Conservation (phyloP, 2,113 vertebrate genomes). For the Narcine bancroftii region DNA sequence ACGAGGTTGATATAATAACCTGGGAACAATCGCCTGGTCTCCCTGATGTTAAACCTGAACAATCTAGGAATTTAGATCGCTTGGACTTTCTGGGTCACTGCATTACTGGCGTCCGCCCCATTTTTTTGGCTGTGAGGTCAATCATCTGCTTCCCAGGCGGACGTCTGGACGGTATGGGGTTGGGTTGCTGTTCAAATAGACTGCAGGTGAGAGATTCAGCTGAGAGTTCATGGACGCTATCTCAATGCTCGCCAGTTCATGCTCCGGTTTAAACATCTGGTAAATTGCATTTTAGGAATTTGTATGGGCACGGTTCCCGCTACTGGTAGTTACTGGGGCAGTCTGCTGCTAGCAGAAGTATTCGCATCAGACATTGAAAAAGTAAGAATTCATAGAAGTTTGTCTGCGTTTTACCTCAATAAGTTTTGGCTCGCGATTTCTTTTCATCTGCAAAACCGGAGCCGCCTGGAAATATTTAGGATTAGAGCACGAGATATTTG, state of each 20-base stretch:
- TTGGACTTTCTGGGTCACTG: conserved; percentile 15
- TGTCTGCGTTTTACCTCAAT: not conserved
- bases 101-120: not conserved
- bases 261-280: not conserved
- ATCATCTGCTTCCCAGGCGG: conserved; percentile 21
- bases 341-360: not conserved
- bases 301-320: not conserved
- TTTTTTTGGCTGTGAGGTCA: not conserved
- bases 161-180: not conserved
- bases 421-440: not conserved
- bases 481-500: not conserved
- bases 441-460: not conserved
- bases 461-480: not conserved
- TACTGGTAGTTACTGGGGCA: not conserved
- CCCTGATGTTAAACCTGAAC: not conserved
- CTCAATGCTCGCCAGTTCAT: not conserved
- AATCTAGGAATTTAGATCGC: not conserved
- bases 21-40: not conserved
- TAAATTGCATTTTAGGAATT: not conserved
- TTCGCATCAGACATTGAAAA: not conserved
- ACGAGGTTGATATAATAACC: not conserved
- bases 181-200: not conserved
- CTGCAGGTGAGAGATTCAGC: not conserved
- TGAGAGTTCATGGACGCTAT: not conserved
- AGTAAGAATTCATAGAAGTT: not conserved